Percentiles rank a stretch among this genome's conserved stretches.
These are phyloP conservation scores for Ischnus inquisitorius DNA, from an alignment of 2,888 invertebrate genomes.

Conservation along the genomic window DNA sequence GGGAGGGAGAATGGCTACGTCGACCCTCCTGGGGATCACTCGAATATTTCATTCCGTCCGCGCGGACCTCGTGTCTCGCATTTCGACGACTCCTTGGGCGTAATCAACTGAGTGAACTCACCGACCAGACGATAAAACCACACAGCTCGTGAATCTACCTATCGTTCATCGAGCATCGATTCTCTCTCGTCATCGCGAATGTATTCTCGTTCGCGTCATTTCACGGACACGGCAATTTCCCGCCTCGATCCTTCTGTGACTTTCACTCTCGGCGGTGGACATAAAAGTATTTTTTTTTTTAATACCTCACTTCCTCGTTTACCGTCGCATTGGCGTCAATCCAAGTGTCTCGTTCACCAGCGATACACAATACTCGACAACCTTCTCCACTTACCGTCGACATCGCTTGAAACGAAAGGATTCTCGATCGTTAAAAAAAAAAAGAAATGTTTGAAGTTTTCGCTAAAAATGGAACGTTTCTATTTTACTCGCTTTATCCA, in stretches of 20 bases:
- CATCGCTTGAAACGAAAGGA: neutral
- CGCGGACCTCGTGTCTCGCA: slow-evolving; percentile 45
- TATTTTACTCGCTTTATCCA: no score
- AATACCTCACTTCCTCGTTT: slow-evolving; percentile 17
- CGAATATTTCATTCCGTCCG: slow-evolving; percentile 56
- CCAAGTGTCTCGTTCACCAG: slow-evolving; percentile 52
- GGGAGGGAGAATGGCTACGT: neutral
- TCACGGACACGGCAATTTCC: neutral
- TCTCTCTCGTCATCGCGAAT: neutral
- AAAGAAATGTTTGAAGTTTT: neutral
- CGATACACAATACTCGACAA: slow-evolving; percentile 48
- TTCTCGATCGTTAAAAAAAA: neutral
- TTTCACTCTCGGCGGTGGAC: slow-evolving; percentile 23
- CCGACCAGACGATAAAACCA: slow-evolving; percentile 39
- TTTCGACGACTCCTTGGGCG: slow-evolving; percentile 55
- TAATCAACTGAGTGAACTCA: slow-evolving; percentile 60
- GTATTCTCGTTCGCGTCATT: slow-evolving; percentile 1
- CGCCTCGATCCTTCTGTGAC: slow-evolving; percentile 2
- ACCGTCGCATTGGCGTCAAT: slow-evolving; percentile 56
- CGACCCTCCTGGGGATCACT: slow-evolving; percentile 26
- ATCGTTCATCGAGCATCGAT: slow-evolving; percentile 35
- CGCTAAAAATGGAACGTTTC: no score
- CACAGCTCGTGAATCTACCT: slow-evolving; percentile 19
- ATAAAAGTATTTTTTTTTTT: slow-evolving; percentile 37
- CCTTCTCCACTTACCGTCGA: slow-evolving; percentile 38